Percentiles rank a stretch among this genome's conserved stretches.
phyloP scores from a whole-genome alignment of 2,797 vertebrate genomes.

The Muscicapa comitata region DNA sequence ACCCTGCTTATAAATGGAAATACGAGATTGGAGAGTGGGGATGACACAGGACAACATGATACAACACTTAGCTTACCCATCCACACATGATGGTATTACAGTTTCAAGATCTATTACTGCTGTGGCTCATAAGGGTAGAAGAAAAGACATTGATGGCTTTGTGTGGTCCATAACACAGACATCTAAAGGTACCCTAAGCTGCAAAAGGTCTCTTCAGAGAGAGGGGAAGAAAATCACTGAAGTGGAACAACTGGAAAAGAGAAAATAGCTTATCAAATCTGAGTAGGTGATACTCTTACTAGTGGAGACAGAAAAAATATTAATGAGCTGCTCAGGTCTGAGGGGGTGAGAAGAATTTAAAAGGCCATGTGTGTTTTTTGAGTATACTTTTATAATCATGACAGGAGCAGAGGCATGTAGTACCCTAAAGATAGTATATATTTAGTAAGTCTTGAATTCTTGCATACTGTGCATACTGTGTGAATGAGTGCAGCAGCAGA shows the following conservation, averaged over 20 bases:
- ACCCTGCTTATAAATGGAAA: background rate
- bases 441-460: background rate
- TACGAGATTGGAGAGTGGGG: fast-evolving
- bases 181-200: background rate
- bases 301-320: background rate
- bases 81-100: background rate
- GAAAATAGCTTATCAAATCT: background rate
- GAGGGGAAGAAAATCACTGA: background rate
- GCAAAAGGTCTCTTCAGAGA: background rate
- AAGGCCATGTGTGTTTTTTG: background rate
- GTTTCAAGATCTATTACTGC: background rate
- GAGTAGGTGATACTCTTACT: background rate
- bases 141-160: background rate
- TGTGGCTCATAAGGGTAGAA: background rate
- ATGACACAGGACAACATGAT: background rate
- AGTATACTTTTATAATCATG: background rate
- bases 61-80: background rate
- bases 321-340: background rate
- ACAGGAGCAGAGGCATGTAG: background rate
- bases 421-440: background rate
- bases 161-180: background rate
- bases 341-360: background rate
- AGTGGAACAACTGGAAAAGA: background rate
- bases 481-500: background rate
- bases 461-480: background rate